Evolutionary conservation across 2,888 invertebrate genomes (phyloP).

Genomic region (Onchidella celtica): DNA sequence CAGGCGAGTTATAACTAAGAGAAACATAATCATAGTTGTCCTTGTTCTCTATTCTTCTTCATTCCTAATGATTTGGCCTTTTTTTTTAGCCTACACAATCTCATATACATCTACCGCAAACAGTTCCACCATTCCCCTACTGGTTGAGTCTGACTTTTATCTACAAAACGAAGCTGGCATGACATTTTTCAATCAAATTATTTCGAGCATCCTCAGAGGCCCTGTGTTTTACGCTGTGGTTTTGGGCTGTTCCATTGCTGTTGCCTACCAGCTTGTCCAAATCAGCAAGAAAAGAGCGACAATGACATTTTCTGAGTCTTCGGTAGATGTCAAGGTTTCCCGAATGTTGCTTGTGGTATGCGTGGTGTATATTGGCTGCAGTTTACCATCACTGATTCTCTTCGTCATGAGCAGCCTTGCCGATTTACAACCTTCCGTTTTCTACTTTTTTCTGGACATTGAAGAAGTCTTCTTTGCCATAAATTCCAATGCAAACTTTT

Average conservation of each 20-base stretch:
- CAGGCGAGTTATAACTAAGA: background rate
- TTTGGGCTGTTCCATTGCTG: background rate
- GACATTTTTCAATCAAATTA: background rate
- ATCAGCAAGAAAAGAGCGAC: background rate
- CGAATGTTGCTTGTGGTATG: background rate
- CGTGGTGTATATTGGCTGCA: background rate
- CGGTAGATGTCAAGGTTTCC: background rate
- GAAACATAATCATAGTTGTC: background rate
- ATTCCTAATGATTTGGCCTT: background rate
- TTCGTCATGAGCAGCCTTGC: background rate
- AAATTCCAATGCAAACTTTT: background rate
- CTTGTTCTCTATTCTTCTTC: background rate
- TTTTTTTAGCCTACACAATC: background rate
- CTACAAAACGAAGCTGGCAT: background rate
- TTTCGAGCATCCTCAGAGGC: background rate
- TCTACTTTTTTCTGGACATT: background rate
- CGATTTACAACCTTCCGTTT: background rate
- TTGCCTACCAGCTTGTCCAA: background rate
- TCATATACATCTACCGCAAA: background rate
- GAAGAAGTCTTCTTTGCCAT: background rate
- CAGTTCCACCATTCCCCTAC: background rate
- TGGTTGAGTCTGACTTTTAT: background rate
- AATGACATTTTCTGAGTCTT: background rate
- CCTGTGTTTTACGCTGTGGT: background rate
- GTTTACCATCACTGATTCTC: background rate